Evolutionary conservation across 2,888 invertebrate species (phyloP).

Genomic region (Schizaphis graminum): DNA sequence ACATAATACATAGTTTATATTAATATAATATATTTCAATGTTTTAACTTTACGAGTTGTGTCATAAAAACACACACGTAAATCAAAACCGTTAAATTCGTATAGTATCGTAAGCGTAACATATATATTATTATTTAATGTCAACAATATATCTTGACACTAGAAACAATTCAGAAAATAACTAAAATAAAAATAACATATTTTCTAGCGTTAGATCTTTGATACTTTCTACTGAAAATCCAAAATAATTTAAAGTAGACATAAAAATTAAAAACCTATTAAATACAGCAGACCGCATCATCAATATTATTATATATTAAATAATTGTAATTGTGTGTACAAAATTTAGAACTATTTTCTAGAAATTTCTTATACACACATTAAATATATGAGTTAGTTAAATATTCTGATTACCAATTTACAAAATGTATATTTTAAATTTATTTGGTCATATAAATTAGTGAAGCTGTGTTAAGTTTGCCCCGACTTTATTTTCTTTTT

Average conservation of each 20-base stretch:
- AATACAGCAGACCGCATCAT: background rate
- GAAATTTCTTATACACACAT: background rate
- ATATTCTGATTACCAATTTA: background rate
- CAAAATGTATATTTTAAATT: too few species aligned
- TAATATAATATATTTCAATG: conserved; percentile 7
- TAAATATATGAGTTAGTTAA: background rate
- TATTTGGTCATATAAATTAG: background rate
- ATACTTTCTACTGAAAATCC: background rate
- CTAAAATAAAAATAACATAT: background rate
- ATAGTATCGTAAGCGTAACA: background rate
- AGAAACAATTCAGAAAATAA: background rate
- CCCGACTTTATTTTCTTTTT: background rate
- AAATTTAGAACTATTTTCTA: background rate
- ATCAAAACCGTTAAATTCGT: conserved; percentile 28
- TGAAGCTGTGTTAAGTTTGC: background rate
- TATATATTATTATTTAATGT: background rate
- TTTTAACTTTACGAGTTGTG: background rate
- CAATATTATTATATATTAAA: background rate
- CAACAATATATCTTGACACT: background rate
- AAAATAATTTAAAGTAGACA: background rate
- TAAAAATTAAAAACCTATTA: background rate
- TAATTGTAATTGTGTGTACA: background rate
- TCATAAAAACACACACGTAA: conserved; percentile 1
- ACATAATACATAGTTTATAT: background rate
- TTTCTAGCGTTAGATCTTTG: background rate